Conservation (phyloP, 2,113 vertebrate species). For the Pomatostomus ruficeps region DNA sequence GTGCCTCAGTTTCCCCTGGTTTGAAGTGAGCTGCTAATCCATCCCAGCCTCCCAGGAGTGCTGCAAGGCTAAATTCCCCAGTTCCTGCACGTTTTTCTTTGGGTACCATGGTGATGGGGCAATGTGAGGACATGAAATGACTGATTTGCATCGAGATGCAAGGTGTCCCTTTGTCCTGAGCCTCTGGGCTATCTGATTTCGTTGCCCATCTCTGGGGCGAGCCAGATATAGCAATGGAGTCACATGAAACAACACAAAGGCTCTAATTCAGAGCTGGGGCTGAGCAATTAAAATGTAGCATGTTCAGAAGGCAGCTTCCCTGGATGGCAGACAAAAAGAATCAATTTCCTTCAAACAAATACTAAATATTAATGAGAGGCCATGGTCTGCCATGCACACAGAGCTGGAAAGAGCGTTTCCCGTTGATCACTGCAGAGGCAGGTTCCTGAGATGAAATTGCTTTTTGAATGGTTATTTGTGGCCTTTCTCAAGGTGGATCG, state of each 20-base stretch:
- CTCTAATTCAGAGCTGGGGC: slow-evolving; percentile 1
- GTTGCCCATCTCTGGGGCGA: neutral
- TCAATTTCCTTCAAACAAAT: slow-evolving; percentile 61
- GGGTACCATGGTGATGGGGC: neutral
- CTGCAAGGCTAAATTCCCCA: neutral
- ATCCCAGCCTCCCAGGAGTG: neutral
- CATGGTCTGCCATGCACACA: neutral
- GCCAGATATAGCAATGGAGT: neutral
- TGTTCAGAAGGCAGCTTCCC: slow-evolving; percentile 5
- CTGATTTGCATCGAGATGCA: neutral
- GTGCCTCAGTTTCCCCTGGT: neutral
- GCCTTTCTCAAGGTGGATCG: neutral
- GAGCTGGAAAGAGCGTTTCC: slow-evolving; percentile 20
- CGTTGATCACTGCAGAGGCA: neutral
- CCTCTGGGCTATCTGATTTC: neutral
- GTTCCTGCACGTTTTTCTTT: neutral
- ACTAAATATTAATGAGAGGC: slow-evolving; percentile 67
- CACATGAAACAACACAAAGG: neutral
- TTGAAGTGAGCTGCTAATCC: neutral
- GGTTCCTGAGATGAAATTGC: neutral
- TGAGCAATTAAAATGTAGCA: slow-evolving; percentile 20
- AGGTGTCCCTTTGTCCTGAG: neutral
- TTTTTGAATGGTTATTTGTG: neutral
- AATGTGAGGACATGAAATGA: neutral
- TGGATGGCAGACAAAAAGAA: slow-evolving; percentile 35